Evolutionary conservation across 2,113 vertebrate species (phyloP).

Genomic region (Sitta europaea): DNA sequence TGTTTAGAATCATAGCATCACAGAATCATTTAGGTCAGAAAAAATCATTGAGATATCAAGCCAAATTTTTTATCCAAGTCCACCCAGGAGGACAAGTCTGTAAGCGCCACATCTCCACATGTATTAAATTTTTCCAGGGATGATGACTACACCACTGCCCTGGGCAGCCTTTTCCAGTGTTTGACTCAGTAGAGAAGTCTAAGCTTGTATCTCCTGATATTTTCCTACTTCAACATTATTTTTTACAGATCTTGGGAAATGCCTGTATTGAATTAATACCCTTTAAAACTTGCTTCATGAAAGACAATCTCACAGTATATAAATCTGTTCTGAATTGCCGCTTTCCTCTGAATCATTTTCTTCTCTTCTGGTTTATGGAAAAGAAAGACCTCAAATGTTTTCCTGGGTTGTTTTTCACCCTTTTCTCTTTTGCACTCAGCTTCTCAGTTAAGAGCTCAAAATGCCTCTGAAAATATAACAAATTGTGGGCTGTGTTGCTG

Average conservation of each 20-base stretch:
- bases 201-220: rapidly evolving
- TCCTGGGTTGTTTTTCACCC: background rate
- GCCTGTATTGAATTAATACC: background rate
- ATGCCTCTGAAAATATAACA: background rate
- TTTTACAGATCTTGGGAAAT: background rate
- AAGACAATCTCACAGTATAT: background rate
- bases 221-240: background rate
- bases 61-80: background rate
- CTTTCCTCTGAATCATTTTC: background rate
- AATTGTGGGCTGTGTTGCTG: background rate
- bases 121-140: background rate
- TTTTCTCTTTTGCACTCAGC: background rate
- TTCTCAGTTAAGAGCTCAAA: background rate
- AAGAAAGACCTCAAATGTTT: background rate
- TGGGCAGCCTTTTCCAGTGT: background rate
- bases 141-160: background rate
- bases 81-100: background rate
- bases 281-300: background rate
- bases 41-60: background rate
- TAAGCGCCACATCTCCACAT: background rate
- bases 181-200: background rate
- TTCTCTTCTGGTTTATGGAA: background rate
- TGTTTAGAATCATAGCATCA: background rate
- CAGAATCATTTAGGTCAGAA: background rate
- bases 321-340: background rate